Percentiles rank a stretch among this genome's conserved stretches.
Conservation (phyloP, 2,888 invertebrate genomes). For the Heteropelma amictum region DNA sequence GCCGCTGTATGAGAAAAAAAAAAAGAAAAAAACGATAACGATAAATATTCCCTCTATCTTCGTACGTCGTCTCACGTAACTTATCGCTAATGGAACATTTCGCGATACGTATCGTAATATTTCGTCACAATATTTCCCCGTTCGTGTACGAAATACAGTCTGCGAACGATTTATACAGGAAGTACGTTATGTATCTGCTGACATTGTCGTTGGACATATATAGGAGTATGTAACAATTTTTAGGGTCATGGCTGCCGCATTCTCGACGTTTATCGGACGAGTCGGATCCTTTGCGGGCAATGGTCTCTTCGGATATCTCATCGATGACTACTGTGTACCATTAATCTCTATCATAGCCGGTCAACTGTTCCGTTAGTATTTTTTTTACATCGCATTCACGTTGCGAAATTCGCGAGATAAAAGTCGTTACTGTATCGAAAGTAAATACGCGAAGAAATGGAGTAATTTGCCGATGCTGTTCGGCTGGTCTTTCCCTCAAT, state of each 20-base stretch:
- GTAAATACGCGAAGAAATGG: too few species aligned
- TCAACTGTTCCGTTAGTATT: constrained; percentile 84
- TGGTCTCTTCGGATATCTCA: constrained; percentile 87
- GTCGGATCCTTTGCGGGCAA: constrained; percentile 87
- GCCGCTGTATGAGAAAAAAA: too few species aligned
- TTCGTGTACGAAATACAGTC: too few species aligned
- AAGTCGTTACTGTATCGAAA: not conserved
- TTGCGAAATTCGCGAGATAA: not conserved
- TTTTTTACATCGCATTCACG: not conserved
- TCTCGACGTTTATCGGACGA: constrained; percentile 84
- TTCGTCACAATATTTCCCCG: too few species aligned
- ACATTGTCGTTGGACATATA: not conserved
- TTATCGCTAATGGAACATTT: not conserved
- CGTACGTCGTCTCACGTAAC: too few species aligned
- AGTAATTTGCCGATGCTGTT: too few species aligned
- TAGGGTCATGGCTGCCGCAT: constrained; percentile 64
- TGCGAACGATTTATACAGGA: not conserved
- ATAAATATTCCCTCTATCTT: too few species aligned
- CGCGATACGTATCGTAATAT: too few species aligned
- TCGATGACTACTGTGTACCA: constrained; percentile 87
- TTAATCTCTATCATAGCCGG: constrained; percentile 83
- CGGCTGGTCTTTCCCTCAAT: too few species aligned
- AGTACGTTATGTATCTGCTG: not conserved
- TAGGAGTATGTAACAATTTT: constrained; percentile 5
- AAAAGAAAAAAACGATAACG: too few species aligned